Percentiles rank a stretch among this genome's conserved stretches.
phyloP scores from a whole-genome alignment of 2,888 invertebrate genomes.

The Volucella inanis region DNA sequence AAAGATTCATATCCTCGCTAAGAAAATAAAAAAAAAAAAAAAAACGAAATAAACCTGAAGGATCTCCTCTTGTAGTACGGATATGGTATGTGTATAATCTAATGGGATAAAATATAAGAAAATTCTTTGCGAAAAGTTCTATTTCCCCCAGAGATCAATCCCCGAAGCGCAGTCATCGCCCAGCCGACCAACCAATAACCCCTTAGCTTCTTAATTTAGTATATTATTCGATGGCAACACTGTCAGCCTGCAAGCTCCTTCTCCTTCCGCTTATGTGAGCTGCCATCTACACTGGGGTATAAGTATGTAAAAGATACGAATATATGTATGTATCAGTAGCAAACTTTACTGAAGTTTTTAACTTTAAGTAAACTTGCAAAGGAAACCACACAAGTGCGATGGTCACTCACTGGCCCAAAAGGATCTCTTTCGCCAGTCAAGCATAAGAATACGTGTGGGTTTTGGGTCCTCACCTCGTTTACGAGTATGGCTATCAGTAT shows the following conservation, averaged over 20 bases:
- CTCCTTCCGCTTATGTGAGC: slow-evolving; percentile 27
- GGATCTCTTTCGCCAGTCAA: slow-evolving; percentile 42
- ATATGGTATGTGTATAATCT: slow-evolving; percentile 1
- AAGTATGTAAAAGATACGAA: not conserved
- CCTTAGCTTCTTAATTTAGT: slow-evolving; percentile 37
- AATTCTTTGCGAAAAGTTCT: slow-evolving; percentile 51
- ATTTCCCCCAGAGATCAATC: not conserved
- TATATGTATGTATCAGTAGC: slow-evolving; percentile 18
- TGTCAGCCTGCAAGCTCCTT: not conserved
- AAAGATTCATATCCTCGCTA: not conserved
- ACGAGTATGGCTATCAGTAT: not conserved
- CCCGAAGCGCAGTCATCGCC: not conserved
- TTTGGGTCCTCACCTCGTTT: not conserved
- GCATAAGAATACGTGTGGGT: slow-evolving; percentile 22
- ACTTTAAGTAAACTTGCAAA: slow-evolving; percentile 54
- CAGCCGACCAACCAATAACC: not conserved
- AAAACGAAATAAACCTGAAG: not conserved
- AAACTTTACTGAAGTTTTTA: slow-evolving; percentile 42
- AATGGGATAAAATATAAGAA: slow-evolving; percentile 57
- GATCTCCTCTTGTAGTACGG: not conserved
- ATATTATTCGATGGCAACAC: slow-evolving; percentile 33
- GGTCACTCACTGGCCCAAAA: slow-evolving; percentile 35
- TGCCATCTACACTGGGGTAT: slow-evolving; percentile 17
- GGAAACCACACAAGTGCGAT: slow-evolving; percentile 46
- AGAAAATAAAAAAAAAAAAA: not conserved